Base-by-base conservation (phyloP, 2,888 invertebrate genomes). In the Conops quadrifasciatus region DNA sequence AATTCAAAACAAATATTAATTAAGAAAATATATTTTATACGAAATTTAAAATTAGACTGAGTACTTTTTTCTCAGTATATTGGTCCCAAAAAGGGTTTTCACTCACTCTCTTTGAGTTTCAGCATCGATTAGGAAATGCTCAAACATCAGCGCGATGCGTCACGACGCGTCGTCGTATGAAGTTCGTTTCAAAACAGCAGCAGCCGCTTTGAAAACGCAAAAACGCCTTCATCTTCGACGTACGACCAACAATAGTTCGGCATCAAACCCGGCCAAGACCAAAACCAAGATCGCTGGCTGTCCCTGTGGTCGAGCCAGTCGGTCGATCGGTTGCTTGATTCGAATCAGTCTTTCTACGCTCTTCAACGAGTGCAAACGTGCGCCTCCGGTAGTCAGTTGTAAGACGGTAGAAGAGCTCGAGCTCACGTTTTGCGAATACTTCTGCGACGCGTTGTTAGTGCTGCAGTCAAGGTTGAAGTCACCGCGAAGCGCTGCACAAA, bases 351-450 rank as follows among this genome's bases (percentile, higher is more conserved):
- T 67, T 58, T 53, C 43, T 53, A 53, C n/a, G 49, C 19, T 26
- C 28, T 21, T 58, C 47, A 67, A 45, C 60, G 67, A 68, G 67
- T 68, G 49, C 67, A 49, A 49, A 60, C 67, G 67, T 56, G 53
- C 51, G 53, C 63, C 15, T 24, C 16, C 26, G n/a, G 30, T 21
- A 19, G 62, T 21, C 21, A 15, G 26, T 21, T 24, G 24, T 4
- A 53, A 53, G 53, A 19, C 36, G 36, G 36, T 36, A 36, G 36
- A 7, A 9, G 16, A n/a, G n/a, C 2, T 51, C 51, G 16, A n/a
- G n/a, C 2, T 51, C 51, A 51, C 51, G 21, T 15, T 24, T 13
- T 13, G 13, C 56, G 26, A 56, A 56, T 15, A n/a, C n/a, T 56
- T 56, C 53, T 56, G 21, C 21, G 3, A 19, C n/a, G 15, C 7